Percentiles rank a stretch among this genome's conserved stretches.
Conservation (phyloP, 1,140 invertebrate species). For the Telenomus remus region DNA sequence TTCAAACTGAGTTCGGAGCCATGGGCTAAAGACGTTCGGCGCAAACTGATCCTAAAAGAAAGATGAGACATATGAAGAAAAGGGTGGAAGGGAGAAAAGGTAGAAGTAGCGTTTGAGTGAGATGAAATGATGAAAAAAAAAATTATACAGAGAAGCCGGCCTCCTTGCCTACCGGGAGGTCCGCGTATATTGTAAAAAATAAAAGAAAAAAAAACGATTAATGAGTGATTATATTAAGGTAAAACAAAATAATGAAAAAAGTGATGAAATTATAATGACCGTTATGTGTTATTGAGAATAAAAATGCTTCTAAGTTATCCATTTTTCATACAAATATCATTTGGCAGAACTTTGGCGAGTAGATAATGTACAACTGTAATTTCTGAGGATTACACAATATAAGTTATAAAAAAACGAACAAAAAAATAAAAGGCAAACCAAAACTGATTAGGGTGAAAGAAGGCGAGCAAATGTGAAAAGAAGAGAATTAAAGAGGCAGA, state of each 20-base stretch:
- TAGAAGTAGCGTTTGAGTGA: slow-evolving; percentile 64
- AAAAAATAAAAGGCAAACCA: slow-evolving; percentile 26
- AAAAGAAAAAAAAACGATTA: slow-evolving; percentile 68
- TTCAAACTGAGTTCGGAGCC: slow-evolving; percentile 74
- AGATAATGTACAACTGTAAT: slow-evolving; percentile 62
- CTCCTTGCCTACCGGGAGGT: slow-evolving; percentile 76
- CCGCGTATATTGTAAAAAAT: slow-evolving; percentile 75
- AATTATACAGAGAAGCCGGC: slow-evolving; percentile 76
- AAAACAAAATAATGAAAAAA: slow-evolving; percentile 64
- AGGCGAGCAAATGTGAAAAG: slow-evolving; percentile 62
- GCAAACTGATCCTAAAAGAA: slow-evolving; percentile 75
- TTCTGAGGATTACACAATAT: slow-evolving; percentile 57
- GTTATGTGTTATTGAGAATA: slow-evolving; percentile 71
- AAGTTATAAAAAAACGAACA: slow-evolving; percentile 49
- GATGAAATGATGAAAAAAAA: slow-evolving; percentile 66
- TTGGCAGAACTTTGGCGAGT: slow-evolving; percentile 73
- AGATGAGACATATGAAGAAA: slow-evolving; percentile 62
- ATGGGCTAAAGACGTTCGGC: slow-evolving; percentile 75
- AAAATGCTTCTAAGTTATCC: slow-evolving; percentile 65
- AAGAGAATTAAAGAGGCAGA: slow-evolving; percentile 50
- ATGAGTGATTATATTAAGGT: slow-evolving; percentile 68
- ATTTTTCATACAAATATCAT: slow-evolving; percentile 66
- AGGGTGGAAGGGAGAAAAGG: slow-evolving; percentile 64
- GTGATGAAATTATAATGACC: slow-evolving; percentile 73
- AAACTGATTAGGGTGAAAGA: slow-evolving; percentile 57